These are phyloP conservation scores for Drosophila rufa DNA, from an alignment of 1,140 invertebrate genomes.

Conservation along the genomic window DNA sequence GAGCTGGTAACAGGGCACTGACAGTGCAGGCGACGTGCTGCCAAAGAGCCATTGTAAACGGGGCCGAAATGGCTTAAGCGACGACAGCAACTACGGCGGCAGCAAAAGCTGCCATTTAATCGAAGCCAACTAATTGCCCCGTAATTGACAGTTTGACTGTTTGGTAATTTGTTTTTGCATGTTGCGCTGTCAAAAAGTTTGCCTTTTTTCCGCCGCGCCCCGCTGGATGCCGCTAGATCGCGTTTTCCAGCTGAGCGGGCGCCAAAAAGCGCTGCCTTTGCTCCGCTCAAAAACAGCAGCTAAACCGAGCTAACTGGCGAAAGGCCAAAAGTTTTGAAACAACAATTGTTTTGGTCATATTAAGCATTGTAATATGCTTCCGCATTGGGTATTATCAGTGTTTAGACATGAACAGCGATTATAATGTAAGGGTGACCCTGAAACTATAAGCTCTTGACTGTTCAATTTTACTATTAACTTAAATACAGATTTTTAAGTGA, in stretches of 20 bases:
- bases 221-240: conserved; percentile 14
- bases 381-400: background rate
- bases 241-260: conserved; percentile 35
- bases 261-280: conserved; percentile 36
- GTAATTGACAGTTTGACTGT: conserved; percentile 80
- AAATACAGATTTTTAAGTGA: too few species aligned
- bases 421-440: background rate
- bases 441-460: too few species aligned
- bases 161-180: conserved; percentile 82
- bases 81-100: conserved; percentile 53
- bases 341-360: conserved; percentile 29
- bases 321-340: conserved; percentile 36
- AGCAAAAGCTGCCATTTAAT: conserved; percentile 57
- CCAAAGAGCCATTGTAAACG: conserved; percentile 30
- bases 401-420: background rate
- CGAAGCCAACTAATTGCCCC: conserved; percentile 69
- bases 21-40: conserved; percentile 3
- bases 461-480: too few species aligned
- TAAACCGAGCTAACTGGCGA: conserved; percentile 16
- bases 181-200: conserved; percentile 77
- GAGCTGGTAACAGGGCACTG: background rate
- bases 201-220: conserved; percentile 21
- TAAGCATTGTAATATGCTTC: background rate
- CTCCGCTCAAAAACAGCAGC: conserved; percentile 43
- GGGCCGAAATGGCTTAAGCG: conserved; percentile 46